Base-by-base conservation (phyloP, 1,140 invertebrate genomes). In the Campoletis sonorensis region DNA sequence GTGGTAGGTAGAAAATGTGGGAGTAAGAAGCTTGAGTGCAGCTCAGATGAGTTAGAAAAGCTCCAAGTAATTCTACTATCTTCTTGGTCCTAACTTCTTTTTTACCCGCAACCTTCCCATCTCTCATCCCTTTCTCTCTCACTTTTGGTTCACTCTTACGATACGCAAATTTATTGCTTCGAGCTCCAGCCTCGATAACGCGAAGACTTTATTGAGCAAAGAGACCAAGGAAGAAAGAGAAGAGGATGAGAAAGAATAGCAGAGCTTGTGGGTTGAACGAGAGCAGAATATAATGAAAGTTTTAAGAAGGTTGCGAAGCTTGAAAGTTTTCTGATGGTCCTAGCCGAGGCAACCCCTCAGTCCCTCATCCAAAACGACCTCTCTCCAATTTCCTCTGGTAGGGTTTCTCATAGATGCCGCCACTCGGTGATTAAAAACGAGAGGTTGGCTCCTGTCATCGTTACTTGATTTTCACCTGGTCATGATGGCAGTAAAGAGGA, bases 111-210 rank as follows among this genome's bases (percentile, higher is more conserved):
- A 40, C 21, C 70, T 64, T 64, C 61, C 4, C 21, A 64, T 26
- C 11, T 64, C 68, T 37, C 27, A 30, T 67, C 61, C 73, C 64
- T 40, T 7, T 51, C 61, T 30, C 21, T 79, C 76, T 54, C n/a
- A 21, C 40, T 13, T 45, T 13, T 45, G 40, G 23, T 51, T 26
- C 30, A 54, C 16, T 58, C 33, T 26, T 26, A 70, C 79, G 81
- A 82, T 82, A 82, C 81, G 79, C 23, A 77, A 82, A 82, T 82
- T 82, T 82, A 82, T 82, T 80, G 73, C 72, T 49, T 27, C 18
- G 58, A 79, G 13, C 30, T 40, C 27, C 73, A 54, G 18, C 21
- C 61, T 7, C 23, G 61, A 64, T 77, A 77, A 64, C 51, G 26
- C 26, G 3, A 4, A 64, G 73, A 23, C 30, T 77, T 18, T 16